Evolutionary conservation across 2,888 invertebrate genomes (phyloP), one percentile per base, ranked within the genome.

Genomic region (Argynnis bischoffii): DNA sequence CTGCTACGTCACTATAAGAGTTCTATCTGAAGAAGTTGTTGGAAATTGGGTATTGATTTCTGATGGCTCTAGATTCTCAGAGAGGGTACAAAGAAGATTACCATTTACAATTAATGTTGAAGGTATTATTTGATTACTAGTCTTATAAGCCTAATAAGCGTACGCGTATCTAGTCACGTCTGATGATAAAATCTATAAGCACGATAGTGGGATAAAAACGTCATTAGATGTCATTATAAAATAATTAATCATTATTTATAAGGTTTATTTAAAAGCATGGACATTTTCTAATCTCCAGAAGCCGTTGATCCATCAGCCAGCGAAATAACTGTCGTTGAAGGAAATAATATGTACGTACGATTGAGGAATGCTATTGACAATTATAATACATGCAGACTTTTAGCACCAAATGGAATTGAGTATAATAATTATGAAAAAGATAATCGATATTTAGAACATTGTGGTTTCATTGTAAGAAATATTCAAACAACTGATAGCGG

Each of bases 11-110:
- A 67, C 57, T 2, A 59, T 90, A 0, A 74, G 70, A 14, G 78
- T 88, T 0, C 31, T 69, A 31, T 75, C 80, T 0, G 81, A 82
- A 66, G 78, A 82, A 8, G 70, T 77, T 61, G 67, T 86, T 5
- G 90, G 90, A 8, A 75, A 81, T 41, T 90, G 90, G 89, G 79
- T 76, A n/a, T 77, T 90, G 16, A 81, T 88, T 6, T 80, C 85
- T 13, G 82, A 83, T 72, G 83, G 80, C 6, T 74, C 57, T 0
- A 77, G 74, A 41, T 69, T 65, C 18, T 70, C 75, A 2, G 67
- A 67, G 2, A 71, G 63, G 31, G 76, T 82, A n/a, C 87, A 90
- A 81, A 83, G 79, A 71, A 83, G 87, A 76, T 75, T 80, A 72
- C 76, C 79, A 15, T 83, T 89, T 70, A 82, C 77, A 56, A 84